Percentiles rank a stretch among this genome's conserved stretches.
These are phyloP conservation scores for Andrena minutula DNA, from an alignment of 2,888 invertebrate genomes.

Conservation along the genomic window DNA sequence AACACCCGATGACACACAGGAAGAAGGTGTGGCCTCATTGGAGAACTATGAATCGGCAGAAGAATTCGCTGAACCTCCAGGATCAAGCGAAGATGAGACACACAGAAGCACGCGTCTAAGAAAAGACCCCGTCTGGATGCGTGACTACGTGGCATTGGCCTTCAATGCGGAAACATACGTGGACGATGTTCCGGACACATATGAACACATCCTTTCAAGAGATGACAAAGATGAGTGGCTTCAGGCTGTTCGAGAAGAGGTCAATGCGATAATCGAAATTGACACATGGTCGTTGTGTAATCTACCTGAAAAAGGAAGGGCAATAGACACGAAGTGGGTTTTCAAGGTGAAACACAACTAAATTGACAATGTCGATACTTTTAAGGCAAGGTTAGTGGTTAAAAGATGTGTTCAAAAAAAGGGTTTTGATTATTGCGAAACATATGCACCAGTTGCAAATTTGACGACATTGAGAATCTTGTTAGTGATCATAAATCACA, in stretches of 20 bases:
- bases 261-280: background rate
- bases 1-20: background rate
- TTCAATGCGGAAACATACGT: slow-evolving; percentile 20
- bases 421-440: background rate
- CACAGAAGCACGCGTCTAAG: slow-evolving; percentile 3
- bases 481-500: background rate
- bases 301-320: background rate
- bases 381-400: slow-evolving; percentile 4
- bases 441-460: background rate
- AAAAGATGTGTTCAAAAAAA: background rate
- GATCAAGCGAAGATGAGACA: background rate
- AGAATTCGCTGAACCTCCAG: background rate
- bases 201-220: background rate
- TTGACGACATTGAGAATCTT: background rate
- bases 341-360: background rate
- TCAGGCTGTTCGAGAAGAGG: background rate
- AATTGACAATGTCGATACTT: background rate
- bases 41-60: background rate
- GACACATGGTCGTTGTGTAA: background rate
- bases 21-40: background rate
- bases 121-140: background rate
- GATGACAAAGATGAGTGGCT: slow-evolving; percentile 18
- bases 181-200: background rate
- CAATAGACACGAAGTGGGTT: background rate
- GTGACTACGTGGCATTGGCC: slow-evolving; percentile 2